A percentile compares a stretch with the other conserved stretches of the same genome.
Evolutionary conservation across 2,797 vertebrate genomes (phyloP).

Genomic region (Catharus ustulatus): DNA sequence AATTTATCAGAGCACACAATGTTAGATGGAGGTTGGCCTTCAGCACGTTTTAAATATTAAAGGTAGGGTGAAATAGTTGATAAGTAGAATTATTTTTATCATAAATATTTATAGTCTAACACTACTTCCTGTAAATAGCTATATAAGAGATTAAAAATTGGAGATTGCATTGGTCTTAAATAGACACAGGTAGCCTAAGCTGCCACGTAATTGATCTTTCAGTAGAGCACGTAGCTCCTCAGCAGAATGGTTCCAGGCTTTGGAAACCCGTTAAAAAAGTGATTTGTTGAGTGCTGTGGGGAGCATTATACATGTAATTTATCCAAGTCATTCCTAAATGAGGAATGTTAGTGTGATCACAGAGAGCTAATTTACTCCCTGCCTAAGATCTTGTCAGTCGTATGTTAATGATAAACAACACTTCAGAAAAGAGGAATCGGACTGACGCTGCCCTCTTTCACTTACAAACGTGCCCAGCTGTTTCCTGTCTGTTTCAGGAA

Average conservation of each 20-base stretch:
- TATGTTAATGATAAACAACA: rapidly evolving
- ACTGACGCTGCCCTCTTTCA: not conserved
- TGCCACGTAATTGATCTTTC: not conserved
- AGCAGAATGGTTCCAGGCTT: not conserved
- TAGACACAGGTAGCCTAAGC: not conserved
- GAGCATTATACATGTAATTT: not conserved
- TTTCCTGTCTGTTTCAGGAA: not conserved
- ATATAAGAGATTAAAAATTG: not conserved
- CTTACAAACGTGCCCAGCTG: not conserved
- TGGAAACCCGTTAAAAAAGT: not conserved
- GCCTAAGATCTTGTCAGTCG: not conserved
- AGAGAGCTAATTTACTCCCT: not conserved
- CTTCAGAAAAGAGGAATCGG: not conserved
- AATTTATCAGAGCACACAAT: rapidly evolving
- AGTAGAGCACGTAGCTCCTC: not conserved
- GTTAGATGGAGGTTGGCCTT: not conserved
- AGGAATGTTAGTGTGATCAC: not conserved
- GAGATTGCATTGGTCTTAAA: not conserved
- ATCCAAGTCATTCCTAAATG: not conserved
- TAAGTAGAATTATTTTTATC: not conserved
- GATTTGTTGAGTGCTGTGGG: not conserved
- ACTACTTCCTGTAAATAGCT: not conserved
- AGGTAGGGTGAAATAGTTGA: not conserved
- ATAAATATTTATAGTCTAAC: rapidly evolving
- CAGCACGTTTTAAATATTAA: not conserved